Evolutionary conservation across 2,888 invertebrate species (phyloP), one percentile per base, ranked within the genome.

Genomic region (Parthenolecanium corni): DNA sequence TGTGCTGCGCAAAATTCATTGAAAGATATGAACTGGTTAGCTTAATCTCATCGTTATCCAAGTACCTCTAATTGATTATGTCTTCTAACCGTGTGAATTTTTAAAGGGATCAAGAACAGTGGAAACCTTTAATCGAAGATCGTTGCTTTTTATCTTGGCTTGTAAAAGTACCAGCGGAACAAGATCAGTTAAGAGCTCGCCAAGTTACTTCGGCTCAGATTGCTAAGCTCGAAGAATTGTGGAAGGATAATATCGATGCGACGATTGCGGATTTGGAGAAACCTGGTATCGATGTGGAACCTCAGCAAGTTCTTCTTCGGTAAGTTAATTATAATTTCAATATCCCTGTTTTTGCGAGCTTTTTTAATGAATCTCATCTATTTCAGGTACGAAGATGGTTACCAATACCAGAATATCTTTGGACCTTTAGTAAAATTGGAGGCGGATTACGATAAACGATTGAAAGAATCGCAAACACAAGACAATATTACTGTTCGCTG

Each of bases 201-300:
- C 97, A 98, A 76, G 93, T 99, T 65, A 90, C 94, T 0, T 94
- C 96, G 0, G 89, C 91, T 70, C 96, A 98, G 76, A 97, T 97
- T 64, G 93, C 94, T 69, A 94, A 95, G 70, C 79, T 99, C 38
- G 98, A 99, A 76, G 98, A 99, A 73, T 75, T 99, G 24, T 99
- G 98, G 98, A 93, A 96, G 70, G 96, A 96, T 69, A 96, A 97
- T 71, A 89, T 93, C 5, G 94, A 96, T 70, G 97, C 98, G 0
- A 94, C 94, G 6, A 89, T 98, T 71, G 95, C 96, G 74, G 98
- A 99, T 75, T 77, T 99, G 66, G 96, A 97, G 73, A 94, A 95
- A 72, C 97, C 97, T 0, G 97, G 97, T 0, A 89, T 96, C 0
- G 97, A 97, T 73, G 94, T 95, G 70, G 97, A 98, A 72, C 96